These are phyloP conservation scores for Mylabris phalerata DNA, from an alignment of 1,140 invertebrate genomes.

Conservation along the genomic window DNA sequence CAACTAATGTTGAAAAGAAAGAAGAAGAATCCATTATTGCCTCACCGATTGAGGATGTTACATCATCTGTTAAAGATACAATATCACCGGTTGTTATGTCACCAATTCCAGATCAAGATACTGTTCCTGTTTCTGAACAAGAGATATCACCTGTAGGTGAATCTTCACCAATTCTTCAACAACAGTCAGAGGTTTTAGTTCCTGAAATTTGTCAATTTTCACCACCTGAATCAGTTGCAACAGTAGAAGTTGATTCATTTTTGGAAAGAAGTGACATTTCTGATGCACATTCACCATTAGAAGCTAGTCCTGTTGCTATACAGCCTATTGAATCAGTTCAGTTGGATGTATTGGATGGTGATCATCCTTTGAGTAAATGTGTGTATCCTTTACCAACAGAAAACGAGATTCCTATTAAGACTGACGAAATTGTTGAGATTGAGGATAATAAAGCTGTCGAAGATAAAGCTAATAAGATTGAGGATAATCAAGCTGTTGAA, in stretches of 20 bases:
- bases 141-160: neutral
- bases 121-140: constrained; percentile 8
- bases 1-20: neutral
- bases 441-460: constrained; percentile 11
- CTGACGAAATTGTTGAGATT: constrained; percentile 2
- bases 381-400: constrained; percentile 5
- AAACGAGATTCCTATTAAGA: neutral
- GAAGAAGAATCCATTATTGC: constrained; percentile 4
- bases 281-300: constrained; percentile 22
- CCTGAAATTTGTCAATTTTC: neutral
- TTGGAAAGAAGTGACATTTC: constrained; percentile 20
- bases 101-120: constrained; percentile 7
- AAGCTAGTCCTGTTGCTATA: constrained; percentile 2
- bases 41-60: constrained; percentile 28
- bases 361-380: constrained; percentile 6
- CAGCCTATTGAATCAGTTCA: neutral
- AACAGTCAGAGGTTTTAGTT: neutral
- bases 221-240: constrained; percentile 19
- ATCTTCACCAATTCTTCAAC: neutral
- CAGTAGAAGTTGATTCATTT: constrained; percentile 24
- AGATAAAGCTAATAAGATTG: neutral
- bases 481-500: constrained; percentile 18
- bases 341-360: neutral
- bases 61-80: constrained; percentile 17
- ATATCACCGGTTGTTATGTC: neutral